Base-by-base conservation (phyloP, 2,888 invertebrate genomes). In the Mythimna pallens region DNA sequence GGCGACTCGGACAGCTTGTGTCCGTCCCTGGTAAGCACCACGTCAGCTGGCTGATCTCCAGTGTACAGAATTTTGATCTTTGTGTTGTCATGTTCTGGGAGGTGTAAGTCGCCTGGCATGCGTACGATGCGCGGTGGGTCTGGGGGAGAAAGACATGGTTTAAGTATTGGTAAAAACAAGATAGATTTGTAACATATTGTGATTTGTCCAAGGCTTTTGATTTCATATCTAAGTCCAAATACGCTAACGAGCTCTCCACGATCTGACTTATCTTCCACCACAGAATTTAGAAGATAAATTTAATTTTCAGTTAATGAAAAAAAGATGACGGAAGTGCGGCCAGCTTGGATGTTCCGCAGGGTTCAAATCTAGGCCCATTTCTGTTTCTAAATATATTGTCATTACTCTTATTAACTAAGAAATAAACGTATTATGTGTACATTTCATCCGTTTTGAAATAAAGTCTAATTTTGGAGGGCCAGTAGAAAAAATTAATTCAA, bases 1-100 rank as follows among this genome's bases (percentile, higher is more conserved):
- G 97, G 96, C 0, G 98, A 98, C 72, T 96, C 98, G 0, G 97
- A 95, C 67, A 99, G 96, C 81, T 97, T 97, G 84, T 97, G 97
- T 59, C 99, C 99, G 91, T 99, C 98, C 90, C 98, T 98, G 76
- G 97, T 97, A 71, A 99, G 97, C 3, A 97, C 97, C 70, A 99
- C 98, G 81, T 98, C 98, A 92, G 99, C 98, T 9, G 99, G 99
- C 92, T 99, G 99, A 92, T 99, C 99, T 43, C 99, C 99, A 69
- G 98, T 98, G 97, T 99, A 99, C 91, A 98, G 98, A 83, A 99
- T 98, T 96, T 99, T 99, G 90, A 99, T 98, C 96, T 99, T 99
- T 12, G 99, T 98, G 93, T 99, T 99, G 89, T 99, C 99, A 66
- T 98, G 98, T 91, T 99, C 99, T 0, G 99, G 98, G 4, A 99